Evolutionary conservation across 2,113 vertebrate genomes (phyloP), one percentile per base, ranked within the genome.

Genomic region (Murina feae): DNA sequence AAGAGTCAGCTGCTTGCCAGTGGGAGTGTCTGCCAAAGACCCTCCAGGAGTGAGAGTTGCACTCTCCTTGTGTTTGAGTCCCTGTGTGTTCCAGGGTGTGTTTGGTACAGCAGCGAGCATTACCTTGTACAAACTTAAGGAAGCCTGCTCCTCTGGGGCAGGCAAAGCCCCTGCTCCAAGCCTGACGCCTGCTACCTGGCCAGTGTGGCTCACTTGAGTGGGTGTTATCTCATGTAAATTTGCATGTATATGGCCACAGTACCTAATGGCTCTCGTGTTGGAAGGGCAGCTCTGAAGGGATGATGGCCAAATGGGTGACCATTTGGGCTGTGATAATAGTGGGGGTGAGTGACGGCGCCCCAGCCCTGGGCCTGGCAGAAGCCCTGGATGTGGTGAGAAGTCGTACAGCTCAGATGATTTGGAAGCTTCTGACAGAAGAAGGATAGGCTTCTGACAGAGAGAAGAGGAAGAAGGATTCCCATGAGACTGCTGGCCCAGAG

Each of bases 71-170:
- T 0, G 4, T 28, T 1, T 21, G 13, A 49, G n/a, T 14, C 28
- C 5, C 20, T 6, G 0, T 4, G 3, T 11, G 4, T 35, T 12
- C n/a, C 28, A 6, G n/a, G 28, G 39, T 0, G 12, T 66, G 39
- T 42, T 30, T 32, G 55, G 86, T n/a, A 66, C 20, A 66, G 63
- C 39, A 30, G 71, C n/a, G 1, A 18, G 4, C 25, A 17, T 3
- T 18, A 25, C 25, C 74, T 69, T 47, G 1, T n/a, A 9, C 39
- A 11, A 32, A 30, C 35, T n/a, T 37, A 10, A 42, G 6, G n/a
- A 30, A 35, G 3, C 6, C 53, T 35, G 7, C 28, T 11, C 9
- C 13, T 42, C 11, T 4, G 6, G 23, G 13, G 30, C 18, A 28
- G 42, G 55, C 55, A 58, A 58, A 25, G 39, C 0, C 10, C 12